A percentile compares a stretch with the other conserved stretches of the same genome.
phyloP scores from a whole-genome alignment of 2,113 vertebrate species.

The Rhea americana region DNA sequence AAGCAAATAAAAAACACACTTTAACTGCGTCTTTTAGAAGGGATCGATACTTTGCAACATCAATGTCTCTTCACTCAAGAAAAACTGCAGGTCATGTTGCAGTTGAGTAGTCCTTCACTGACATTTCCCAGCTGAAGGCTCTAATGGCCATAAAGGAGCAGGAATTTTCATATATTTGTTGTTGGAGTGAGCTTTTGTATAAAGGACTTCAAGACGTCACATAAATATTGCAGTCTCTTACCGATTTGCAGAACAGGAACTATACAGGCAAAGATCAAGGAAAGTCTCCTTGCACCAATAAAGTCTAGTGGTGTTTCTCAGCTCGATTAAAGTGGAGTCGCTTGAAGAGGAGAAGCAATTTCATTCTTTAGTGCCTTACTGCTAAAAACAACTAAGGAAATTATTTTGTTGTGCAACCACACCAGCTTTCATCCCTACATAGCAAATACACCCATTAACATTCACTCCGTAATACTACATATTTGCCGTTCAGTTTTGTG shows the following conservation, averaged over 20 bases:
- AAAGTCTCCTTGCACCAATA: not conserved
- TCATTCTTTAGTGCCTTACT: not conserved
- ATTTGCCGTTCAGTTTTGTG: accelerated
- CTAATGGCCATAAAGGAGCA: not conserved
- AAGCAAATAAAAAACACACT: conserved; percentile 27
- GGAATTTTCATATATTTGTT: conserved; percentile 34
- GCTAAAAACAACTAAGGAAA: conserved; percentile 2
- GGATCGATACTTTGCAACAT: conserved; percentile 3
- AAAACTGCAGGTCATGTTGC: conserved; percentile 21
- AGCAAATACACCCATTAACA: accelerated
- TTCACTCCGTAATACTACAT: not conserved
- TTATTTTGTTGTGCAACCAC: not conserved
- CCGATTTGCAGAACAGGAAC: conserved; percentile 26
- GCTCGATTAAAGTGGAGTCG: not conserved
- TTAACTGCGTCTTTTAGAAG: conserved; percentile 12
- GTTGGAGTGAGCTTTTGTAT: not conserved
- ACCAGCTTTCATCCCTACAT: not conserved
- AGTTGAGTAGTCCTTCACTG: not conserved
- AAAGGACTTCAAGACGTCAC: conserved; percentile 8
- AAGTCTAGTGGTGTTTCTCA: conserved; percentile 1
- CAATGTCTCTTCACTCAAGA: conserved; percentile 29
- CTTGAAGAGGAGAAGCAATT: not conserved
- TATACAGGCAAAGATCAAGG: not conserved
- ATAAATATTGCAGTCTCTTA: conserved; percentile 36
- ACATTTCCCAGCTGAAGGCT: conserved; percentile 28